Evolutionary conservation across 2,888 invertebrate genomes (phyloP).

Genomic region (Ophion costatus): DNA sequence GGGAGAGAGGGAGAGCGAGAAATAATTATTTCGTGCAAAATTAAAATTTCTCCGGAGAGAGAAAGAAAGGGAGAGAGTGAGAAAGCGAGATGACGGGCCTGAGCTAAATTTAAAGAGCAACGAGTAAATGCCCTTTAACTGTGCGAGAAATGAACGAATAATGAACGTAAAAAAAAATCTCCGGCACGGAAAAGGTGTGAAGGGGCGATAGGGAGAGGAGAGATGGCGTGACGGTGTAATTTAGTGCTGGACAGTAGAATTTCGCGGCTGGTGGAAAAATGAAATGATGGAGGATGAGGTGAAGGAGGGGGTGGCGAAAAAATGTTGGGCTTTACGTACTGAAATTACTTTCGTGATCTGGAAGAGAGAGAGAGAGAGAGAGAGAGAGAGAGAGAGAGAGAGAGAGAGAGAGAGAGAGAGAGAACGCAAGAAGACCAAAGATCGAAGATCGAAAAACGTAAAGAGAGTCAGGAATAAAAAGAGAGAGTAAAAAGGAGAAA

Average conservation of each 20-base stretch:
- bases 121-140: background rate
- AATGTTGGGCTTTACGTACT: constrained; percentile 39
- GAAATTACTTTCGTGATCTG: constrained; percentile 49
- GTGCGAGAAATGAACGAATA: background rate
- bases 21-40: constrained; percentile 49
- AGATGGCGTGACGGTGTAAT: constrained; percentile 59
- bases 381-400: background rate
- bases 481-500: constrained; percentile 69
- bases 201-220: constrained; percentile 29
- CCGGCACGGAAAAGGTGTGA: constrained; percentile 15
- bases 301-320: constrained; percentile 13
- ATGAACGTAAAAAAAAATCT: constrained; percentile 17
- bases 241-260: constrained; percentile 58
- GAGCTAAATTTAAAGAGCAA: background rate
- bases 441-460: too few relatives aligned
- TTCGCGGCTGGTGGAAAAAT: constrained; percentile 47
- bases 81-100: background rate
- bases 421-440: too few relatives aligned
- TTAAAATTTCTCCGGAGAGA: constrained; percentile 49
- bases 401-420: too few relatives aligned
- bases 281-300: constrained; percentile 17
- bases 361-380: constrained; percentile 47
- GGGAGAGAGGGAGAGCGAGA: background rate
- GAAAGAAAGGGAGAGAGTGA: constrained; percentile 7
- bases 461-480: background rate